Base-by-base conservation (phyloP, 2,113 vertebrate species). In the Pteropus alecto region DNA sequence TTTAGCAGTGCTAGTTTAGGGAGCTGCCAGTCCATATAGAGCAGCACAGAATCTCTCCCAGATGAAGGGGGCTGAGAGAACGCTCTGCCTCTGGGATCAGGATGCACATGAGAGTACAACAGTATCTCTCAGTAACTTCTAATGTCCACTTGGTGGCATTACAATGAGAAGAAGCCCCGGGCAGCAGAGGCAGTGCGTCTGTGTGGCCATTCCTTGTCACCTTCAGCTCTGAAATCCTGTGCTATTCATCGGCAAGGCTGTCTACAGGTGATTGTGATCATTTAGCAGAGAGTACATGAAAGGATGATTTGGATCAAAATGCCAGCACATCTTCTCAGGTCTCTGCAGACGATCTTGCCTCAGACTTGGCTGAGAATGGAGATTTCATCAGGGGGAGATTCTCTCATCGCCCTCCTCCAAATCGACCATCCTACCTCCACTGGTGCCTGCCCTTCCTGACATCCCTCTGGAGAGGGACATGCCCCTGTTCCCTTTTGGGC, bases 131-230 rank as follows among this genome's bases (percentile, higher is more conserved):
- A 1, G 30, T 13, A 33, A 22, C 41, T 70, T 38, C 56, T 24
- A 0, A 1, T 28, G n/a, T 22, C 51, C 7, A n/a, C 26, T 35
- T 30, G 54, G 89, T 83, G 28, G 7, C 3, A 0, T 28, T 30
- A 10, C 3, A 26, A 13, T 6, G 33, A 5, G 35, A 73, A 38
- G 82, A 21, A 13, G 14, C 26, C 11, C 5, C 2, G 7, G 41
- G 33, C 35, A 5, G 33, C 56, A 19, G 2, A 70, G 41, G 16
- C 35, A 13, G 22, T 12, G 30, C 2, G 1, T 28, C 15, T 0
- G 5, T 1, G 1, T 6, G 24, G 15, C 4, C 18, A 28, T 15
- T 4, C 3, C 19, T 22, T 21, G 1, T 33, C 18, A 26, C 51
- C 33, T 33, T 41, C 8, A 38, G 63, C 14, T 10, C 6, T 16